Conservation (phyloP, 2,797 vertebrate species). For the Streptopelia turtur region DNA sequence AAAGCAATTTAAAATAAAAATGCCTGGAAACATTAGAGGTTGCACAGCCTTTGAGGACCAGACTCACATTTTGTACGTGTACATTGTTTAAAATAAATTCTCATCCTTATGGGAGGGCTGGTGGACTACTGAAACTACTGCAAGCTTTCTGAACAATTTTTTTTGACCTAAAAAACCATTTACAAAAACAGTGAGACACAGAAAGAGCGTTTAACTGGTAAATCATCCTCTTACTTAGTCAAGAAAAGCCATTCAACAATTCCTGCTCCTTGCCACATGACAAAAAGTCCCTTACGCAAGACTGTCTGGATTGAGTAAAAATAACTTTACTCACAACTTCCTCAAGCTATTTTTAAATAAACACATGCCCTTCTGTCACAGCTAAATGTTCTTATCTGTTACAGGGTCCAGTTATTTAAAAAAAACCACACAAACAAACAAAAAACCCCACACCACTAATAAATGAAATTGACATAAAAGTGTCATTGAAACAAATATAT, state of each 20-base stretch:
- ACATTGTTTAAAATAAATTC: not conserved
- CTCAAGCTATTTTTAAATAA: slow-evolving; percentile 54
- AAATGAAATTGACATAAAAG: slow-evolving; percentile 1
- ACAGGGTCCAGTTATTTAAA: not conserved
- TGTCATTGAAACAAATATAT: not conserved
- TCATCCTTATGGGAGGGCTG: not conserved
- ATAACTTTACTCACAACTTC: slow-evolving; percentile 56
- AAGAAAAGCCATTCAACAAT: slow-evolving; percentile 33
- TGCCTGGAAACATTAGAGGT: not conserved
- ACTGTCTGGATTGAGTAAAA: slow-evolving; percentile 41
- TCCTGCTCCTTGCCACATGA: slow-evolving; percentile 25
- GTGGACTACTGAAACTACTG: not conserved
- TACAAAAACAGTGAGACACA: not conserved
- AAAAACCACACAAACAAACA: not conserved
- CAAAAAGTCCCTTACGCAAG: slow-evolving; percentile 17
- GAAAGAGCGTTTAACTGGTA: not conserved
- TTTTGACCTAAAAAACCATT: not conserved
- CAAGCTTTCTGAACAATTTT: not conserved
- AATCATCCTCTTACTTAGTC: not conserved
- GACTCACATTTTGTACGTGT: not conserved
- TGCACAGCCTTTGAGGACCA: not conserved
- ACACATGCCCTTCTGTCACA: not conserved
- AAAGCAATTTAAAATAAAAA: not conserved
- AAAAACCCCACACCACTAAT: not conserved
- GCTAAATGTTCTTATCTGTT: not conserved